Evolutionary conservation across 2,888 invertebrate species (phyloP), one percentile per base, ranked within the genome.

Genomic region (Mythimna impura): DNA sequence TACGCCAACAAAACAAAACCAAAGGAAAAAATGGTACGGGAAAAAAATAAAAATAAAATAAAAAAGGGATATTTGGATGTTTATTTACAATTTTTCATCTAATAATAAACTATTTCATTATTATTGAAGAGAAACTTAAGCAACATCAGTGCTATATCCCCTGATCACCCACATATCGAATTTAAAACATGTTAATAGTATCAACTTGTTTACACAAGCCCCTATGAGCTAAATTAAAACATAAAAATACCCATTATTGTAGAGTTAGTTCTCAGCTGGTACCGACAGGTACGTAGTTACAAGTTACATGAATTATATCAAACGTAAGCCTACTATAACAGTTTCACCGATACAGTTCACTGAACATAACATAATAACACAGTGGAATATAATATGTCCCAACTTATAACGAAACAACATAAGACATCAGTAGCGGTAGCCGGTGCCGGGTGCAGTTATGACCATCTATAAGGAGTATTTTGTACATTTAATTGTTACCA

Each of bases 41-140:
- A 84, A 81, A 69, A 64, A 93, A 95, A 95, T 93, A 93, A 96
- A 96, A 95, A 88, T 91, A 93, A 95, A 95, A 95, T 93, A 93
- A 96, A 91, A 91, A 95, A 94, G 95, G 96, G 95, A 94, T 94
- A 94, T 93, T 93, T 93, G 94, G 95, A 95, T 95, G 95, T 96
- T 96, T 96, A 96, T 96, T 96, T 96, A 96, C 96, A 96, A 92
- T 93, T 94, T 89, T 92, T 92, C 93, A 92, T 93, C 91, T 93
- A 95, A 95, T 95, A 95, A 95, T 94, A 95, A 91, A 94, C 92
- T 93, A 94, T 91, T 88, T 87, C 94, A 95, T 94, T 95, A 96
- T 94, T 93, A 94, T 93, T 90, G 91, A 93, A 94, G 93, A 92
- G 93, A 94, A 94, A 91, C 91, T 92, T 90, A 92, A 92, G 93